Percentiles rank a stretch among this genome's conserved stretches.
phyloP scores from a whole-genome alignment of 2,113 vertebrate species.

The Carassius gibelio region DNA sequence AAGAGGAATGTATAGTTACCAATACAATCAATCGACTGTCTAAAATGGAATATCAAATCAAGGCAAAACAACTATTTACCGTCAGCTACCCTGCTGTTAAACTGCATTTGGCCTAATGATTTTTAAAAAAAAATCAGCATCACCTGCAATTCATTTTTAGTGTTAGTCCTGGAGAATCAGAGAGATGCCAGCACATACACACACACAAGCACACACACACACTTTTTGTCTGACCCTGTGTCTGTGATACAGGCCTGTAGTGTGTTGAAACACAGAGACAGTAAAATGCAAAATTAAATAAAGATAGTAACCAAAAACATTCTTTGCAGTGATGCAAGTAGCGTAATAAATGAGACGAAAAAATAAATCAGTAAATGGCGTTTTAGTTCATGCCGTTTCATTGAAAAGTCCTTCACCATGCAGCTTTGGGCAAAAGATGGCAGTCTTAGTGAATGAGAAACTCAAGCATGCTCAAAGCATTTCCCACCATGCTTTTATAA shows the following conservation, averaged over 20 bases:
- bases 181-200: not conserved
- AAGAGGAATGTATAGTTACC: conserved; percentile 40
- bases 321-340: not conserved
- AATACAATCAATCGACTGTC: conserved; percentile 39
- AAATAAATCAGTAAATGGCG: not conserved
- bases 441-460: conserved; percentile 27
- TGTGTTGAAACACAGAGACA: not conserved
- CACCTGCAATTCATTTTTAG: not conserved
- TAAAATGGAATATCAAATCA: conserved; percentile 39
- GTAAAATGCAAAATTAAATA: not conserved
- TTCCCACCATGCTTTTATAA: conserved; percentile 41
- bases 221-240: not conserved
- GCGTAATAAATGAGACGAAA: not conserved
- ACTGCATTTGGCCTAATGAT: conserved; percentile 1
- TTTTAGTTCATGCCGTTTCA: conserved; percentile 25
- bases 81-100: not conserved
- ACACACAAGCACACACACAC: not conserved
- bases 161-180: not conserved
- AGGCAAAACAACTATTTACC: conserved; percentile 27
- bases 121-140: not conserved
- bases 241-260: not conserved
- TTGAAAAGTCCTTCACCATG: conserved; percentile 2
- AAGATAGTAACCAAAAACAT: conserved; percentile 1
- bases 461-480: conserved; percentile 28
- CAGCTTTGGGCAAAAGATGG: conserved; percentile 35